These are phyloP conservation scores for Nesogale talazaci DNA, from an alignment of 2,113 vertebrate species.

Conservation along the genomic window DNA sequence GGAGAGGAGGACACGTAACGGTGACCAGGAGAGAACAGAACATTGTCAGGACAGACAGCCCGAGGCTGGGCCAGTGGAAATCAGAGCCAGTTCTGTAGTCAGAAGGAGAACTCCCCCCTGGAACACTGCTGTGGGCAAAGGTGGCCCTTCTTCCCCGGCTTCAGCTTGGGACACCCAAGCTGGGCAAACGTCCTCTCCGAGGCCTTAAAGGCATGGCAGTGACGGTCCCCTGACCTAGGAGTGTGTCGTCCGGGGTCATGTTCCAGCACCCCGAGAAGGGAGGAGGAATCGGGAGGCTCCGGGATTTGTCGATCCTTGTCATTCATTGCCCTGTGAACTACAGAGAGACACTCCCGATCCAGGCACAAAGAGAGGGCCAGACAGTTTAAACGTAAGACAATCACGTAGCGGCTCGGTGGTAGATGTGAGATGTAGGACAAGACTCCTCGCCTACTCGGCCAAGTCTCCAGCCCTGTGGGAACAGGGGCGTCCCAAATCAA, in stretches of 20 bases:
- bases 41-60: background rate
- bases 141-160: background rate
- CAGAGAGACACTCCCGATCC: background rate
- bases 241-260: background rate
- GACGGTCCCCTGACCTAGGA: background rate
- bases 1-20: background rate
- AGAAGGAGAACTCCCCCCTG: background rate
- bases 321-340: background rate
- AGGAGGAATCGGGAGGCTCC: background rate
- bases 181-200: background rate
- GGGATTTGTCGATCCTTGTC: background rate
- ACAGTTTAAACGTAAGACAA: background rate
- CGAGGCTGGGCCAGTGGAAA: background rate
- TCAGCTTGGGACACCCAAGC: background rate
- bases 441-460: background rate
- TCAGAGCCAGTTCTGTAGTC: background rate
- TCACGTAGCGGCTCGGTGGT: background rate
- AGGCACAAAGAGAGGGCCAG: background rate
- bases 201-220: background rate
- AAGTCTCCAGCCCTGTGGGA: background rate
- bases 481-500: background rate
- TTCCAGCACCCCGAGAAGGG: background rate
- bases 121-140: background rate
- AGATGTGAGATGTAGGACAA: background rate
- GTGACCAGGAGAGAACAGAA: background rate